Evolutionary conservation across 2,888 invertebrate species (phyloP).

Genomic region (Cantharis nigra): DNA sequence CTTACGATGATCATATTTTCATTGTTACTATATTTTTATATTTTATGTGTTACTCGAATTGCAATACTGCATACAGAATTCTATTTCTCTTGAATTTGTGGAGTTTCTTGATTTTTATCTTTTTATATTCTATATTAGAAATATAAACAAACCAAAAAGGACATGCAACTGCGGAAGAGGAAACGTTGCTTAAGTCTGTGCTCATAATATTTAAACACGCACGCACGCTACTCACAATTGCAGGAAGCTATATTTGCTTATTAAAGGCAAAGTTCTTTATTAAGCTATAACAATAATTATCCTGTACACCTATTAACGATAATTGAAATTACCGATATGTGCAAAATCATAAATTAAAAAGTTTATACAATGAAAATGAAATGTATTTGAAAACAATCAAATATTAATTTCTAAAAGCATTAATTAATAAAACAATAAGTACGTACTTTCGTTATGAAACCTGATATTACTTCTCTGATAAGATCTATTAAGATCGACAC

Average conservation of each 20-base stretch:
- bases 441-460: background rate
- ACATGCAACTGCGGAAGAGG: background rate
- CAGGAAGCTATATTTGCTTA: background rate
- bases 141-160: background rate
- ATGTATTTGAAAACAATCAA: background rate
- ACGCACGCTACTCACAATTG: background rate
- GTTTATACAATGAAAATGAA: background rate
- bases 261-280: background rate
- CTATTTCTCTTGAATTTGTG: background rate
- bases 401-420: background rate
- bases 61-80: no score
- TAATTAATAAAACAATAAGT: background rate
- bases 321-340: background rate
- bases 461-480: background rate
- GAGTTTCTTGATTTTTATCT: background rate
- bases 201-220: background rate
- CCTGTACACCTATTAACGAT: background rate
- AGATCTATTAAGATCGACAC: background rate
- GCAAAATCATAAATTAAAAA: background rate
- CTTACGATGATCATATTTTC: background rate
- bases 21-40: background rate
- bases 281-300: background rate
- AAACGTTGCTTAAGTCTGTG: background rate
- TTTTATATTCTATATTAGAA: background rate
- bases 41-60: background rate